phyloP scores from a whole-genome alignment of 2,797 vertebrate species.

The Sciurus carolinensis region DNA sequence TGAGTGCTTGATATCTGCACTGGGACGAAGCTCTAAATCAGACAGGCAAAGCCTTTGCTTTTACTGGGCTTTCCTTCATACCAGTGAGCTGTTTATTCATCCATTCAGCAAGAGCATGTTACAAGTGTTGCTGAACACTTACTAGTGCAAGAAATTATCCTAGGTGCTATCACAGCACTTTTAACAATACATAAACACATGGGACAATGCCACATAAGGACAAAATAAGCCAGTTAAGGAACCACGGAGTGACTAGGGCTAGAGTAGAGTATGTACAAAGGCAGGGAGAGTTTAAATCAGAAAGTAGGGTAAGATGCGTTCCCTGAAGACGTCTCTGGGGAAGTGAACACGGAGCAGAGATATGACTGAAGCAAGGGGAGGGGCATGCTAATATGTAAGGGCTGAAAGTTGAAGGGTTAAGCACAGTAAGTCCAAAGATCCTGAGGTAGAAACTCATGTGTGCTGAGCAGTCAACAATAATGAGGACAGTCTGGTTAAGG shows the following conservation, averaged over 20 bases:
- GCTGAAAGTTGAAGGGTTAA: background rate
- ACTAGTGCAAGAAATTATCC: background rate
- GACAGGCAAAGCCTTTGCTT: background rate
- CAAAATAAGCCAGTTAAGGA: background rate
- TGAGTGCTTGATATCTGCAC: background rate
- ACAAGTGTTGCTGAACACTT: background rate
- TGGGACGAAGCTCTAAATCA: background rate
- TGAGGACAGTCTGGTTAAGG: background rate
- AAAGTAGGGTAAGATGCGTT: background rate
- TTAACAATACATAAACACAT: background rate
- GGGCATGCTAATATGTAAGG: background rate
- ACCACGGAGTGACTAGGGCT: background rate
- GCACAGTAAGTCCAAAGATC: background rate
- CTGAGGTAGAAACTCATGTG: background rate
- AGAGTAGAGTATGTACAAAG: background rate
- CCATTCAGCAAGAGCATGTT: background rate
- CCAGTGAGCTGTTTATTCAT: background rate
- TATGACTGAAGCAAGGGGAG: background rate
- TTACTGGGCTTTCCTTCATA: background rate
- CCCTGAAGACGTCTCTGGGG: background rate
- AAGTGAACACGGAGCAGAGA: background rate
- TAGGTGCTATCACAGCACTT: background rate
- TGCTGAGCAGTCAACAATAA: background rate
- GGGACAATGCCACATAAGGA: background rate
- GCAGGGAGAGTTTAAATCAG: background rate